Conservation (phyloP, 1,140 invertebrate species). For the Apis florea region DNA sequence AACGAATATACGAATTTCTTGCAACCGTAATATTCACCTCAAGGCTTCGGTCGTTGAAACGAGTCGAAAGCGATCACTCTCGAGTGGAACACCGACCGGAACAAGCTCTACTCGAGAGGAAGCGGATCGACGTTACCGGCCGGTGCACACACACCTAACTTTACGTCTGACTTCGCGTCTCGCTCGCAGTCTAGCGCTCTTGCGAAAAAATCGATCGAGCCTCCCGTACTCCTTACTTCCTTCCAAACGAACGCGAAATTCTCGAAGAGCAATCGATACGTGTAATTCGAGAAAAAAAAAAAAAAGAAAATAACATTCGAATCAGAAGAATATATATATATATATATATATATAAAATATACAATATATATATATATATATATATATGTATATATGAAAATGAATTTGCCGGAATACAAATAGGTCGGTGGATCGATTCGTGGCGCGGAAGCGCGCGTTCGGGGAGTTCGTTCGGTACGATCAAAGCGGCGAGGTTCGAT, state of each 20-base stretch:
- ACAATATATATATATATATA: no score
- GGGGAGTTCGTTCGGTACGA: background rate
- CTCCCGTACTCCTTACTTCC: background rate
- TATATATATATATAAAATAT: no score
- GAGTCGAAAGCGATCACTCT: no score
- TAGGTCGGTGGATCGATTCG: background rate
- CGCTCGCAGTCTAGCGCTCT: background rate
- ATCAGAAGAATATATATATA: no score
- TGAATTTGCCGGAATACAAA: background rate
- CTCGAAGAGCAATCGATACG: background rate
- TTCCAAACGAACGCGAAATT: no score
- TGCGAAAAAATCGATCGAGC: conserved; percentile 27
- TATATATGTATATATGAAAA: no score
- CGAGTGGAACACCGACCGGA: no score
- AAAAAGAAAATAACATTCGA: no score
- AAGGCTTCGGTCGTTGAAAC: no score
- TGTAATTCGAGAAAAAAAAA: background rate
- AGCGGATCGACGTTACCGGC: background rate
- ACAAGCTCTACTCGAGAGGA: background rate
- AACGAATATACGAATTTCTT: no score
- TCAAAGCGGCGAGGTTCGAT: background rate
- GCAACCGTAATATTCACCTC: no score
- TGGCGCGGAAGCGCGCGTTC: background rate
- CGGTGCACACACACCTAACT: background rate
- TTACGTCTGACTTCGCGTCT: background rate